These are phyloP conservation scores for Pelosia muscerda DNA, from an alignment of 2,888 invertebrate species.

Conservation along the genomic window DNA sequence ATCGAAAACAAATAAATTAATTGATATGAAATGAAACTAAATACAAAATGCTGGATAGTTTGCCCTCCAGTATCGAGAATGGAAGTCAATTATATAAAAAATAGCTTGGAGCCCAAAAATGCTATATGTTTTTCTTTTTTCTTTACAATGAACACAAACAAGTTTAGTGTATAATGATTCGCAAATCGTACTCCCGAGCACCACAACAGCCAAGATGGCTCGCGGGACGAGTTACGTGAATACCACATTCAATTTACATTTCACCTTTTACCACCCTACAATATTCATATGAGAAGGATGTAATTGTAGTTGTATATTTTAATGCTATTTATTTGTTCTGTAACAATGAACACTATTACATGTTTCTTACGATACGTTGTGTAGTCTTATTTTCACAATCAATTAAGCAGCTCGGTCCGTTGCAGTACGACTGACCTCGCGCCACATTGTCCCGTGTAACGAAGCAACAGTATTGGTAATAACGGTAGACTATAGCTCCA, in stretches of 20 bases:
- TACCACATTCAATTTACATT: constrained; percentile 1
- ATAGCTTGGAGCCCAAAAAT: too few species aligned
- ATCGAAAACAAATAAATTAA: not conserved
- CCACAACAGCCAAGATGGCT: not conserved
- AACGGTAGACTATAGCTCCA: not conserved
- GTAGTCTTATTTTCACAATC: not conserved
- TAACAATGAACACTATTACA: not conserved
- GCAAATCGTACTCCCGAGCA: not conserved
- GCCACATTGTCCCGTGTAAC: constrained; percentile 16
- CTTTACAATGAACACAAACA: not conserved
- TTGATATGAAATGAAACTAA: not conserved
- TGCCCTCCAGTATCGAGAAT: not conserved
- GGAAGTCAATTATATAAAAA: not conserved
- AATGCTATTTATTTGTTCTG: not conserved
- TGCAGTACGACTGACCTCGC: not conserved
- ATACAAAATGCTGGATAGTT: not conserved
- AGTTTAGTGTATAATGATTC: not conserved
- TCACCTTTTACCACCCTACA: not conserved
- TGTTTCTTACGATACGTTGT: not conserved
- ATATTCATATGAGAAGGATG: not conserved
- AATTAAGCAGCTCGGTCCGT: constrained; percentile 11
- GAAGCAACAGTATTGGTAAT: constrained; percentile 11
- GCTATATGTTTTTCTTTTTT: too few species aligned
- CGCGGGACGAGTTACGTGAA: not conserved
- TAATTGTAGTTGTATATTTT: too few species aligned